phyloP scores from a whole-genome alignment of 2,888 invertebrate genomes.

The Caenorhabditis virilis region DNA sequence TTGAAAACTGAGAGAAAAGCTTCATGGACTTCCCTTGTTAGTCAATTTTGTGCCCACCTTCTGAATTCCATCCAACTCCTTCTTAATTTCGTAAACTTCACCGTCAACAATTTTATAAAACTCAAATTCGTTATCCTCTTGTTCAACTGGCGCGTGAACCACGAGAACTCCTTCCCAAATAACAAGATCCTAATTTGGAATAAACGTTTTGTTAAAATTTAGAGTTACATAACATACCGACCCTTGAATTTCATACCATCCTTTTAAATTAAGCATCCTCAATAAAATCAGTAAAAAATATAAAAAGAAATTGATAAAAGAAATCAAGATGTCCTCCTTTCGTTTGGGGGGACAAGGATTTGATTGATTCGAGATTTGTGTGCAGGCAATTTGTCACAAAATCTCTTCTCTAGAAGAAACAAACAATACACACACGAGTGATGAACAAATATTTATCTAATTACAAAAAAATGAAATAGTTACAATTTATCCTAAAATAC shows the following conservation, averaged over 20 bases:
- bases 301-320: no score
- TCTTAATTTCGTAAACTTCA: conserved; percentile 4
- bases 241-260: conserved; percentile 4
- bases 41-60: not conserved
- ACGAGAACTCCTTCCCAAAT: conserved; percentile 8
- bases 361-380: no score
- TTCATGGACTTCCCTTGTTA: not conserved
- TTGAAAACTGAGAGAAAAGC: no score
- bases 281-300: no score
- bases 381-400: no score
- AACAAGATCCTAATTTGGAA: not conserved
- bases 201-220: not conserved
- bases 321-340: no score
- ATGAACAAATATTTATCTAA: not conserved
- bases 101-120: conserved; percentile 8
- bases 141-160: no score
- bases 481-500: conserved; percentile 5
- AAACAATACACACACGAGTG: no score
- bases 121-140: no score
- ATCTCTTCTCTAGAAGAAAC: no score
- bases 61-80: not conserved
- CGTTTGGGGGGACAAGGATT: no score
- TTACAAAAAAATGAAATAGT: not conserved
- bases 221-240: not conserved
- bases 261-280: no score